Conservation (phyloP, 1,140 invertebrate genomes). For the Parapsyche elsis region DNA sequence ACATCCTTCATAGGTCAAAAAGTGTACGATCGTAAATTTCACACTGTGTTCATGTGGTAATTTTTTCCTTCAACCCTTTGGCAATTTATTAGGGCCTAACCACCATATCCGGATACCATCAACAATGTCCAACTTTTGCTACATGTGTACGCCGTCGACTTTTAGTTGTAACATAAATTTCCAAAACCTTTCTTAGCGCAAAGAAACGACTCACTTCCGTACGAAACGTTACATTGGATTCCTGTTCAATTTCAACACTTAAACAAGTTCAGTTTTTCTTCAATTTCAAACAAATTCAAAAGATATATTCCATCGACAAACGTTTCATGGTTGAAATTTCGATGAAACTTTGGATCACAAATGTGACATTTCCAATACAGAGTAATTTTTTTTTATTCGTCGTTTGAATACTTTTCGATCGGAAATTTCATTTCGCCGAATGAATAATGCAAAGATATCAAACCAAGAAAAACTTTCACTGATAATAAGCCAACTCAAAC, state of each 20-base stretch:
- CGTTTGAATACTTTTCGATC: conserved; percentile 7
- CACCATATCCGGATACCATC: conserved; percentile 39
- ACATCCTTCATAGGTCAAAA: too few relatives aligned
- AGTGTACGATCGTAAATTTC: background rate
- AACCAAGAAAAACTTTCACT: conserved; percentile 19
- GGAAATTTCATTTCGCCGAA: background rate
- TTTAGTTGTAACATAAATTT: conserved; percentile 40
- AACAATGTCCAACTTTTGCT: conserved; percentile 37
- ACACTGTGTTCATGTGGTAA: conserved; percentile 28
- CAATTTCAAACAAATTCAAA: too few relatives aligned
- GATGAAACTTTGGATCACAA: too few relatives aligned
- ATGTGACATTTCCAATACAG: too few relatives aligned
- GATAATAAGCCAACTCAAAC: conserved; percentile 21
- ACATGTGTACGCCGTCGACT: conserved; percentile 19
- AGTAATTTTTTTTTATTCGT: background rate
- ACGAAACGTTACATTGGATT: too few relatives aligned
- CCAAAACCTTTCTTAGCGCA: background rate
- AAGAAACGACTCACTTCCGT: too few relatives aligned
- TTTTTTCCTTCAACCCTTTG: conserved; percentile 33
- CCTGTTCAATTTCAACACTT: too few relatives aligned
- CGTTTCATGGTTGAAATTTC: too few relatives aligned
- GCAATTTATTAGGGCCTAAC: conserved; percentile 36
- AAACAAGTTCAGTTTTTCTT: too few relatives aligned
- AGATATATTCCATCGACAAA: too few relatives aligned
- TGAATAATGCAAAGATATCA: conserved; percentile 27